Conservation (phyloP, 2,797 vertebrate species). For the Poecilia gillii region DNA sequence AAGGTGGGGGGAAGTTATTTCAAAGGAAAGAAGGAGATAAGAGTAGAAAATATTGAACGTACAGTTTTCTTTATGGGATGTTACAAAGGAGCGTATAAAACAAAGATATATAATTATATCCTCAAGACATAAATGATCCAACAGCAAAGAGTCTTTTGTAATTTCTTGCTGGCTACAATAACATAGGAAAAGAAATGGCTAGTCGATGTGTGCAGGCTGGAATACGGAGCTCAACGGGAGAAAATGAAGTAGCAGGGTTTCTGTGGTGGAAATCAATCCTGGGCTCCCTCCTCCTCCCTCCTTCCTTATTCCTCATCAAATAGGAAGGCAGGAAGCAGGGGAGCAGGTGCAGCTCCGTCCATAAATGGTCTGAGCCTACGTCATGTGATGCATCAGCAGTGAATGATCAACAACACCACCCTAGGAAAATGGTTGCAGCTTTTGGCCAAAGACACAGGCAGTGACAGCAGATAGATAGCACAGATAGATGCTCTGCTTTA, state of each 20-base stretch:
- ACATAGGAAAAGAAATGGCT: neutral
- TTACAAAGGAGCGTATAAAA: neutral
- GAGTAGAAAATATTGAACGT: neutral
- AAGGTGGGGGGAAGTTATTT: no score
- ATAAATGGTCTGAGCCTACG: constrained; percentile 63
- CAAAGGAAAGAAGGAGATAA: no score
- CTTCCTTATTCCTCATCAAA: constrained; percentile 32
- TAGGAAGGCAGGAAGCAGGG: constrained; percentile 43
- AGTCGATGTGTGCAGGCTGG: neutral
- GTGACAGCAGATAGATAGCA: constrained; percentile 26
- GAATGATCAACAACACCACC: constrained; percentile 80
- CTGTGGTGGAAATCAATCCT: constrained; percentile 24
- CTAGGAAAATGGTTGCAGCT: constrained; percentile 80
- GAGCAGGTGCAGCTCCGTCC: constrained; percentile 79
- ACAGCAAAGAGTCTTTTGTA: neutral
- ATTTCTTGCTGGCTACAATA: neutral
- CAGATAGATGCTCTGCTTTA: constrained; percentile 44
- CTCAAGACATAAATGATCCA: neutral
- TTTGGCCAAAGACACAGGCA: constrained; percentile 53
- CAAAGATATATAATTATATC: neutral
- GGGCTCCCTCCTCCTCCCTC: constrained; percentile 11
- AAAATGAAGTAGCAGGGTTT: constrained; percentile 22
- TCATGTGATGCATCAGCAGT: constrained; percentile 75
- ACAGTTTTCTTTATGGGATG: neutral
- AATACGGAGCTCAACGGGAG: constrained; percentile 13